phyloP scores from a whole-genome alignment of 2,797 vertebrate species.

The Chloroceryle amazona region DNA sequence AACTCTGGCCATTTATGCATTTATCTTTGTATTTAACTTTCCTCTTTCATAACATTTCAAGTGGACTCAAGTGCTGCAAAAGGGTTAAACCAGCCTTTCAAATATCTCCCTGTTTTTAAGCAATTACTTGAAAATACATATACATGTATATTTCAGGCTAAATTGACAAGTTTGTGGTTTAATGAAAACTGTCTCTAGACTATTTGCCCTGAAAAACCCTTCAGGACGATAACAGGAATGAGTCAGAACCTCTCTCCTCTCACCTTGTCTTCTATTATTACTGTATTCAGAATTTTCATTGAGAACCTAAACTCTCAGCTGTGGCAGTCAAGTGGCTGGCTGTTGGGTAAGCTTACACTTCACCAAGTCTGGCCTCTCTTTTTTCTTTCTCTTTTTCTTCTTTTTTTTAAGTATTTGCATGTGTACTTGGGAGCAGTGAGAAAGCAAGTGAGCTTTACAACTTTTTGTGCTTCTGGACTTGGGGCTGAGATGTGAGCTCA shows the following conservation, averaged over 20 bases:
- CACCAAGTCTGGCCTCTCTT: background rate
- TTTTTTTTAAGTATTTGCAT: background rate
- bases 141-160: background rate
- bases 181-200: conserved; percentile 70
- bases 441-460: background rate
- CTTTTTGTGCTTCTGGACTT: background rate
- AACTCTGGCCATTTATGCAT: conserved; percentile 78
- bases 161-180: conserved; percentile 75
- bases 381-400: background rate
- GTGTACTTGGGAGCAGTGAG: background rate
- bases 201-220: conserved; percentile 80
- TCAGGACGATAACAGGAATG: conserved; percentile 50
- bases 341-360: background rate
- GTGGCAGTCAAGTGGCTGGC: conserved; percentile 56
- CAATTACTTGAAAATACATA: conserved; percentile 62
- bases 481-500: background rate
- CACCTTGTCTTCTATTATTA: conserved; percentile 66
- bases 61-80: conserved; percentile 35
- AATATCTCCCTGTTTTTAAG: conserved; percentile 61
- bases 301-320: conserved; percentile 64
- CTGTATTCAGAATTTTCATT: conserved; percentile 61
- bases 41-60: conserved; percentile 65
- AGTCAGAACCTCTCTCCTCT: conserved; percentile 45
- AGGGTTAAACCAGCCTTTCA: conserved; percentile 71
- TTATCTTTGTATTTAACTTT: conserved; percentile 77